Evolutionary conservation across 2,888 invertebrate genomes (phyloP), one percentile per base, ranked within the genome.

Genomic region (Caenorhabditis imperialis): DNA sequence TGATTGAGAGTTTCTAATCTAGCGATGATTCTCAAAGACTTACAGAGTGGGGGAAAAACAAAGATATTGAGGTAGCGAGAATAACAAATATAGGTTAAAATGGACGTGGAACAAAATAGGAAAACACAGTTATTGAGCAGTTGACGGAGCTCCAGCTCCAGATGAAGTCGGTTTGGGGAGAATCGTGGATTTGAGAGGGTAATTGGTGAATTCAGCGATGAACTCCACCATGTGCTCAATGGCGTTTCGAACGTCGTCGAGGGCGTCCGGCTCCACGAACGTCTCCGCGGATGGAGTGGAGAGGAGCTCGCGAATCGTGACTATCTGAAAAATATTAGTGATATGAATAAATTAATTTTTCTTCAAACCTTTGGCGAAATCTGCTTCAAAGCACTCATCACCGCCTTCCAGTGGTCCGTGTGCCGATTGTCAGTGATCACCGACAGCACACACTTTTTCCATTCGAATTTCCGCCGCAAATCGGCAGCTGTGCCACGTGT

Each of bases 161-260:
- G n/a, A n/a, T n/a, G n/a, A n/a, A n/a, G n/a, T n/a, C 12, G 57
- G 18, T 6, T 16, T 5, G 1, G 50, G 25, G 12, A 63, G 47
- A 23, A 33, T 38, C 0, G 63, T 27, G 18, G 65, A 42, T 42
- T 55, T 65, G 22, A 70, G 25, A 16, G 69, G 69, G 47, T 47
- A 70, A 16, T 48, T 54, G 0, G 69, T 70, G 18, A 54, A 70
- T 5, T 60, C 54, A 2, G 60, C 60, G 25, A 60, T 54, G 40
- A 70, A 40, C 8, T 70, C 44, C 8, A 22, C 22, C 12, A 70
- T 14, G 18, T 47, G 27, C 33, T 65, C 55, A 18, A 65, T 25
- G 30, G 42, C 55, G 7, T 55, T 16, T n/a, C 25, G 55, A 12
- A 65, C 33, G 0, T 50, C 6, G 5, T 48, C 35, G 8, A 57